Evolutionary conservation across 1,140 invertebrate genomes (phyloP).

Genomic region (Apis florea): DNA sequence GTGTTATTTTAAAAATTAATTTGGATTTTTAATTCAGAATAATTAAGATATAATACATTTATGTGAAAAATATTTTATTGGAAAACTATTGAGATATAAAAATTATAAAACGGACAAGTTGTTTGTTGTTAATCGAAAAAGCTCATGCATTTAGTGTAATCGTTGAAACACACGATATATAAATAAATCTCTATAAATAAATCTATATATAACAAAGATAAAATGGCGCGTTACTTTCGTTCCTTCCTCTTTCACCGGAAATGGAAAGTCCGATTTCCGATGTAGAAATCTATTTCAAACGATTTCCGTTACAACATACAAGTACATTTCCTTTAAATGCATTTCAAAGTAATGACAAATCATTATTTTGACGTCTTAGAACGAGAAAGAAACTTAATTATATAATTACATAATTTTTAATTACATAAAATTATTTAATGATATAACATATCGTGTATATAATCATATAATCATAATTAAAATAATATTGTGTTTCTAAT

Average conservation of each 20-base stretch:
- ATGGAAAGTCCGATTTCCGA: not conserved
- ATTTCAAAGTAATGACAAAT: not conserved
- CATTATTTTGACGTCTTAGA: not conserved
- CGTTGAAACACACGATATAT: no score
- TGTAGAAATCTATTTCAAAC: not conserved
- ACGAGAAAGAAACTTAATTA: no score
- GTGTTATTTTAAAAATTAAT: no score
- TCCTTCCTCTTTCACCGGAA: not conserved
- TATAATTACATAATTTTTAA: no score
- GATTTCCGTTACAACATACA: not conserved
- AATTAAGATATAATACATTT: not conserved
- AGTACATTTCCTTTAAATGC: not conserved
- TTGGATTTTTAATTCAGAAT: no score
- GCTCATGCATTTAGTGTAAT: not conserved
- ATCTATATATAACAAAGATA: not conserved
- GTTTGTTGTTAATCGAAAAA: not conserved
- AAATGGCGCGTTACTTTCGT: not conserved
- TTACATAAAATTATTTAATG: no score
- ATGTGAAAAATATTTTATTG: conserved; percentile 48
- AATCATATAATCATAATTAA: no score
- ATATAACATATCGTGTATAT: no score
- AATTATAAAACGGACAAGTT: conserved; percentile 27
- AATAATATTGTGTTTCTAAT: not conserved
- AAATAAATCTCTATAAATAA: not conserved
- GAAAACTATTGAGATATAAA: conserved; percentile 26